A percentile compares a stretch with the other conserved stretches of the same genome.
phyloP scores from a whole-genome alignment of 2,113 vertebrate species.

The Seriola dumerili region DNA sequence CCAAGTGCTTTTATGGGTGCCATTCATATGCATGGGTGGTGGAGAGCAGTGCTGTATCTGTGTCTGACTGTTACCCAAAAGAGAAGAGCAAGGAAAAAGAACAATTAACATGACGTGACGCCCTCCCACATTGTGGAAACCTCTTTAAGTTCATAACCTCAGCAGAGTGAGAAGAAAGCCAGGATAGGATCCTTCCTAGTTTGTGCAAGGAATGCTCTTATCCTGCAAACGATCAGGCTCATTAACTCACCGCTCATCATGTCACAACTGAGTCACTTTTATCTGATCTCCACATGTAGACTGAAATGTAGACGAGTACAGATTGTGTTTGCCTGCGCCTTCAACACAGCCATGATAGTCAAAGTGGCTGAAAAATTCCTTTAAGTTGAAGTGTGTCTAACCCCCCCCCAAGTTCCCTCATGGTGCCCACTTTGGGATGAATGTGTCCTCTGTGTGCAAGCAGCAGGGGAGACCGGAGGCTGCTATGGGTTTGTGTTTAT shows the following conservation, averaged over 20 bases:
- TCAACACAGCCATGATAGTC: constrained; percentile 54
- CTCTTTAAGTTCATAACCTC: constrained; percentile 59
- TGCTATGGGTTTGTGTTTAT: constrained; percentile 63
- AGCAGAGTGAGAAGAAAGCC: constrained; percentile 27
- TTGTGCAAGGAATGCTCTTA: constrained; percentile 62
- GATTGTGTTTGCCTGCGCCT: constrained; percentile 43
- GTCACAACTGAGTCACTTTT: constrained; percentile 68
- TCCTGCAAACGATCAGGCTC: constrained; percentile 58
- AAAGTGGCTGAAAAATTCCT: constrained; percentile 68
- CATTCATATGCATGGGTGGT: constrained; percentile 39
- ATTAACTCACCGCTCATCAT: constrained; percentile 66
- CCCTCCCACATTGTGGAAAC: constrained; percentile 23
- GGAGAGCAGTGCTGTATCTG: not conserved
- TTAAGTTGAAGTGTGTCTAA: constrained; percentile 63
- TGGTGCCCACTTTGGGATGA: constrained; percentile 80
- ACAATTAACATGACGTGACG: not conserved
- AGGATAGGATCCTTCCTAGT: constrained; percentile 37
- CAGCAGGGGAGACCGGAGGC: constrained; percentile 62
- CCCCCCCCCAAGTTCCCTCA: constrained; percentile 40
- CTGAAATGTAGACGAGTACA: not conserved
- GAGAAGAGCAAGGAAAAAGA: not conserved
- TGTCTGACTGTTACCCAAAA: constrained; percentile 18
- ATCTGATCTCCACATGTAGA: constrained; percentile 56
- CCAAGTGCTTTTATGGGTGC: constrained; percentile 40
- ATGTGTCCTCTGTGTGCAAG: constrained; percentile 81